These are phyloP conservation scores for Machimus atricapillus DNA, from an alignment of 2,888 invertebrate species.

Conservation along the genomic window DNA sequence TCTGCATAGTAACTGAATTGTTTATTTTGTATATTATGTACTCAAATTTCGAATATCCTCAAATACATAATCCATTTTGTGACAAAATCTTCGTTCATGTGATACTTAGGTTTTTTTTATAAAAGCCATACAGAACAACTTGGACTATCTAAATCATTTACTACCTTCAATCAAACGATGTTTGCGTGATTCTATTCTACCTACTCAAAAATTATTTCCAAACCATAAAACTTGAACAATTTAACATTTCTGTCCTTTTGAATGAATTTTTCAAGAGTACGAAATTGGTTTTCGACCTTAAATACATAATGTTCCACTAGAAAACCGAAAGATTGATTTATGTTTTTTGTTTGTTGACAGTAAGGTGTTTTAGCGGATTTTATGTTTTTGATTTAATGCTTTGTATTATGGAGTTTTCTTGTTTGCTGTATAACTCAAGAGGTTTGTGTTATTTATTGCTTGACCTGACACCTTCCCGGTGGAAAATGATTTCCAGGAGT, in stretches of 20 bases:
- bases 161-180: neutral
- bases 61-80: too few species aligned
- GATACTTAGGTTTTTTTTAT: too few species aligned
- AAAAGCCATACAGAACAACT: too few species aligned
- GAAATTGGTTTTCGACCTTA: neutral
- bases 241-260: neutral
- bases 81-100: too few species aligned
- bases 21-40: too few species aligned
- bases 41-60: too few species aligned
- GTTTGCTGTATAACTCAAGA: neutral
- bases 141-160: neutral
- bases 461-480: neutral
- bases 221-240: neutral
- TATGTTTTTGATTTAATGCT: conserved; percentile 3
- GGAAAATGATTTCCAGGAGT: neutral
- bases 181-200: neutral
- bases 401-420: neutral
- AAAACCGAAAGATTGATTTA: neutral
- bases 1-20: too few species aligned
- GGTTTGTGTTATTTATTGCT: neutral
- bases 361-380: neutral
- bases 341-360: neutral
- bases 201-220: neutral
- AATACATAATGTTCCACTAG: neutral
- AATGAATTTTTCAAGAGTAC: neutral